These are phyloP conservation scores for Acipenser ruthenus DNA, from an alignment of 2,797 vertebrate species.

Conservation along the genomic window DNA sequence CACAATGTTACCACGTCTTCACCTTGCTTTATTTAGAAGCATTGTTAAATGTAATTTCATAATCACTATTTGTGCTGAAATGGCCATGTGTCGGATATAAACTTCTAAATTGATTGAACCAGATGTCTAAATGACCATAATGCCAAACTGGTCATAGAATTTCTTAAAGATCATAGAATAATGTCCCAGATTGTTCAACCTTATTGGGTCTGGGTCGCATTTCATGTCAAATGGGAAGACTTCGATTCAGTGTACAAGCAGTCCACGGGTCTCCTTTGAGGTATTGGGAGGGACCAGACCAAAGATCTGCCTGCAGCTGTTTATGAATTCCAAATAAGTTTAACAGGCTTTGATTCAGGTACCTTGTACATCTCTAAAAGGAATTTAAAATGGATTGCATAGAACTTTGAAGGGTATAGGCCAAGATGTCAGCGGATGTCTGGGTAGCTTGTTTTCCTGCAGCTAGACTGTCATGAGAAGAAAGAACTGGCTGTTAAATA, in stretches of 20 bases:
- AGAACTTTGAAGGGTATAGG: slow-evolving; percentile 1
- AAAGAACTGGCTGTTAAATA: not conserved
- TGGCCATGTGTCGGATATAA: too few species aligned
- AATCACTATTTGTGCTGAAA: too few species aligned
- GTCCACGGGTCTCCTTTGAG: not conserved
- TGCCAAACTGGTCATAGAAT: not conserved
- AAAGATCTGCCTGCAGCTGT: slow-evolving; percentile 4
- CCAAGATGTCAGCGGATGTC: not conserved
- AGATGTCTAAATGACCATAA: not conserved
- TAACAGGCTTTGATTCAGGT: slow-evolving; percentile 5
- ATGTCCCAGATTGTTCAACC: not conserved
- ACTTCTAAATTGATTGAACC: not conserved
- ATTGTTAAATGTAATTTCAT: too few species aligned
- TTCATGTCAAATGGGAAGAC: not conserved
- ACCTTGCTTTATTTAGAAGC: too few species aligned
- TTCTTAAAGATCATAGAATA: not conserved
- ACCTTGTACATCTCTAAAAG: not conserved
- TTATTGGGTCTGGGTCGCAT: too few species aligned
- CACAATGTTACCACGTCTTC: too few species aligned
- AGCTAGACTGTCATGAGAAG: slow-evolving; percentile 2
- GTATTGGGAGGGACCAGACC: not conserved
- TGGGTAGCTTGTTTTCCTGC: slow-evolving; percentile 4
- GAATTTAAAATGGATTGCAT: not conserved
- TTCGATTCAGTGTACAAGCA: not conserved
- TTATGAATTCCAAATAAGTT: slow-evolving; percentile 3